A percentile compares a stretch with the other conserved stretches of the same genome.
phyloP scores from a whole-genome alignment of 2,113 vertebrate species.

The Ceyx cyanopectus region DNA sequence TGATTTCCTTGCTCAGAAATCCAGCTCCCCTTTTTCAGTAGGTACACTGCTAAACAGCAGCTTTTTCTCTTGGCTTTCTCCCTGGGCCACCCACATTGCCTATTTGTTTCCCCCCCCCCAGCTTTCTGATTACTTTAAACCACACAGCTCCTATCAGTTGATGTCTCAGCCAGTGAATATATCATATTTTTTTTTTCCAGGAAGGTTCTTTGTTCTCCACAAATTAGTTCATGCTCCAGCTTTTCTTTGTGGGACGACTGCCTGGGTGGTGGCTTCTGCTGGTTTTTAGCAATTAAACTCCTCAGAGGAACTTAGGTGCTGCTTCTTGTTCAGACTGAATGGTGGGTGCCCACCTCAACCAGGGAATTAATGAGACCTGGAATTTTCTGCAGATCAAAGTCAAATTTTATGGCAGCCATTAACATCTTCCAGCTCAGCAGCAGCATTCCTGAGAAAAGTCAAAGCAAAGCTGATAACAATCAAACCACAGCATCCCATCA shows the following conservation, averaged over 20 bases:
- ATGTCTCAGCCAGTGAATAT: conserved; percentile 5
- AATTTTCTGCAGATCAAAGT: conserved; percentile 58
- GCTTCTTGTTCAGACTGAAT: conserved; percentile 29
- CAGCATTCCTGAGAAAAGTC: conserved; percentile 36
- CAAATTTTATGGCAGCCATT: conserved; percentile 23
- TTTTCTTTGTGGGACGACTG: neutral
- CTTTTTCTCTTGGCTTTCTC: neutral
- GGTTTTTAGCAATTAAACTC: conserved; percentile 2
- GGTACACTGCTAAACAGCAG: neutral
- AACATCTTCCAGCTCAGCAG: neutral
- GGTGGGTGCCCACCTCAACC: neutral
- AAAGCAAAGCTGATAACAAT: conserved; percentile 1
- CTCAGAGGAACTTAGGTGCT: neutral
- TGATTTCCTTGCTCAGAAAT: conserved; percentile 7
- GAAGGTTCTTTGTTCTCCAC: conserved; percentile 33
- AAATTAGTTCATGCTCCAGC: conserved; percentile 23
- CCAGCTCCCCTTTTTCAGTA: neutral
- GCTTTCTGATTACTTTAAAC: conserved; percentile 38
- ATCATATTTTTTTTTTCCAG: neutral
- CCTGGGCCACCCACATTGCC: conserved; percentile 13
- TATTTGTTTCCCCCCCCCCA: neutral
- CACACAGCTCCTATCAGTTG: neutral
- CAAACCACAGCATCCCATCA: neutral
- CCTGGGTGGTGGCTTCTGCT: conserved; percentile 21
- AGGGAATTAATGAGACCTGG: conserved; percentile 23